Conservation (phyloP, 1,140 invertebrate species). For the Pseudoatta argentina region DNA sequence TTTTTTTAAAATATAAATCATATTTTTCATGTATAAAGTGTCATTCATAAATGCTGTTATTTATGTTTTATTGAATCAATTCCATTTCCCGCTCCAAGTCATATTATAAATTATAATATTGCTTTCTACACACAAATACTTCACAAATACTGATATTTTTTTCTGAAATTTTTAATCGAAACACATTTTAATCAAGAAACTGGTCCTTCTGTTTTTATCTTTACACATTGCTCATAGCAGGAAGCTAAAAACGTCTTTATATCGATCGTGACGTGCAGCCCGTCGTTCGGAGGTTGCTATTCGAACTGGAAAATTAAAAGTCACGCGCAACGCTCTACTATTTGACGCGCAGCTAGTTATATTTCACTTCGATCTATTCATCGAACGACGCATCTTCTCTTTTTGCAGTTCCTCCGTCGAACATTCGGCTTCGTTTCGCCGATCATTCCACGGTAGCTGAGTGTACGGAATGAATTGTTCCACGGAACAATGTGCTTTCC, state of each 20-base stretch:
- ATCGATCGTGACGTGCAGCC: conserved; percentile 30
- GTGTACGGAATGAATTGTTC: conserved; percentile 47
- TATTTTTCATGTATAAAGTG: conserved; percentile 35
- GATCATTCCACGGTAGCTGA: conserved; percentile 9
- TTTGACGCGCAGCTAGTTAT: conserved; percentile 50
- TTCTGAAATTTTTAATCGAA: neutral
- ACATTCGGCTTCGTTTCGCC: conserved; percentile 35
- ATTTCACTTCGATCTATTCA: conserved; percentile 50
- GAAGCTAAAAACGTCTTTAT: conserved; percentile 18
- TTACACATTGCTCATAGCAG: conserved; percentile 6
- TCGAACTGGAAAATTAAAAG: conserved; percentile 62
- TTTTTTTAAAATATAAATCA: conserved; percentile 17
- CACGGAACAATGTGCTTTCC: conserved; percentile 22
- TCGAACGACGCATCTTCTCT: conserved; percentile 5
- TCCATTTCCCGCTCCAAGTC: neutral
- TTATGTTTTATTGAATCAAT: conserved; percentile 34
- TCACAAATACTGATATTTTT: neutral
- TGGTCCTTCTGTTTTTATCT: neutral
- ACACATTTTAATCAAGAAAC: conserved; percentile 26
- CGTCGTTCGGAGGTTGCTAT: conserved; percentile 24
- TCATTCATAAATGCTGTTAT: conserved; percentile 26
- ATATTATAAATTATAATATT: neutral
- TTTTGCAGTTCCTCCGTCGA: conserved; percentile 26
- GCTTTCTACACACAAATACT: neutral
- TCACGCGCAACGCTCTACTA: conserved; percentile 32